Conservation (phyloP, 2,888 invertebrate species). For the Rhopalosiphum nymphaeae region DNA sequence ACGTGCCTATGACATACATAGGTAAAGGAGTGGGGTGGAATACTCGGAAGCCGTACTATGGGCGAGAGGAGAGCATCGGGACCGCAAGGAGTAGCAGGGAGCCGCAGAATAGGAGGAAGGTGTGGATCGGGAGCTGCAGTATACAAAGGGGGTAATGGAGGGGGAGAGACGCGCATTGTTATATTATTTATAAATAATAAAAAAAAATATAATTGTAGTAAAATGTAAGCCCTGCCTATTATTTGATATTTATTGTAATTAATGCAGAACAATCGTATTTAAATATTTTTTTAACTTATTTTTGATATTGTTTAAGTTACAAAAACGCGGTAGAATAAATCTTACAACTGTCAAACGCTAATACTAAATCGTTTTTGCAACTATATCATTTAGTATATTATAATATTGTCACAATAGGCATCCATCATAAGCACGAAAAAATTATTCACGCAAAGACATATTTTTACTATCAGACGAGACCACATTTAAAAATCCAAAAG, state of each 20-base stretch:
- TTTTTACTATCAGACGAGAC: slow-evolving; percentile 38
- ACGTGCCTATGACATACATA: too few species aligned
- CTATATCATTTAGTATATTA: neutral
- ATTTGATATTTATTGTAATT: neutral
- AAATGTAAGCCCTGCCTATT: neutral
- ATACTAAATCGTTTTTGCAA: neutral
- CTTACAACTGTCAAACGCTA: neutral
- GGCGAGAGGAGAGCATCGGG: too few species aligned
- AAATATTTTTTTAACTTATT: neutral
- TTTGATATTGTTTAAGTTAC: neutral
- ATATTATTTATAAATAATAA: too few species aligned
- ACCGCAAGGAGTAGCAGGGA: too few species aligned
- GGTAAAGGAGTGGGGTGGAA: too few species aligned
- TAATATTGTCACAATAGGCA: neutral
- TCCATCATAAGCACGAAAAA: neutral
- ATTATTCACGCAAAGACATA: neutral
- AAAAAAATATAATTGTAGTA: neutral
- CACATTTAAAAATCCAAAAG: neutral
- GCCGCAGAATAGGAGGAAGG: too few species aligned
- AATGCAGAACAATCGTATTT: neutral
- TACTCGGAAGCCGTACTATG: too few species aligned
- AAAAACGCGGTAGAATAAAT: neutral
- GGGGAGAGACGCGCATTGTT: too few species aligned
- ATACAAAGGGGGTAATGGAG: too few species aligned
- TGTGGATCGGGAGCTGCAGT: too few species aligned